Evolutionary conservation across 2,888 invertebrate genomes (phyloP).

Genomic region (Orchestes rusci): DNA sequence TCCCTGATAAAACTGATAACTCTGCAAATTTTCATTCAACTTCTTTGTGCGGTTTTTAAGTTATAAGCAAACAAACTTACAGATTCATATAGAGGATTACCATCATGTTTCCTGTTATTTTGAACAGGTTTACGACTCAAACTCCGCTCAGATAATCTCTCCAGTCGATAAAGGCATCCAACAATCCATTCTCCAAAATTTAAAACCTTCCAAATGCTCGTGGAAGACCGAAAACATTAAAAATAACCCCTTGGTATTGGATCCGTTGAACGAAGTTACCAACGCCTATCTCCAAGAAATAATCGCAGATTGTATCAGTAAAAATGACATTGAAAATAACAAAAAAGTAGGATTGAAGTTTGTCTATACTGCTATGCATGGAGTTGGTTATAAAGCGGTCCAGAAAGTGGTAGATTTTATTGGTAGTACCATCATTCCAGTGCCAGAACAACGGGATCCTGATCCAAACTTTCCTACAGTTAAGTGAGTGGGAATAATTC

Average conservation of each 20-base stretch:
- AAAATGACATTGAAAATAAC: constrained; percentile 49
- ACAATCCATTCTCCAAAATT: constrained; percentile 63
- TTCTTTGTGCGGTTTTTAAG: too few species aligned
- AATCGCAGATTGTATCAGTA: constrained; percentile 50
- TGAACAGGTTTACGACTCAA: constrained; percentile 87
- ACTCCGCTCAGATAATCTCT: constrained; percentile 90
- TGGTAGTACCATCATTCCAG: constrained; percentile 64
- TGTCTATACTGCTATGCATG: constrained; percentile 97
- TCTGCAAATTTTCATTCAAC: too few species aligned
- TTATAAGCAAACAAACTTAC: too few species aligned
- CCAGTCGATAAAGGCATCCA: constrained; percentile 89
- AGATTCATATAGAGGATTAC: too few species aligned
- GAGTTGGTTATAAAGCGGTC: constrained; percentile 82
- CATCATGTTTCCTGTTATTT: too few species aligned
- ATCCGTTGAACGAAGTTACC: constrained; percentile 66
- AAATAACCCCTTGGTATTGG: constrained; percentile 48
- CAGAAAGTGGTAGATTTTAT: constrained; percentile 65
- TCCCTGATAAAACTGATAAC: too few species aligned
- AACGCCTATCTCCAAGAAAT: constrained; percentile 57
- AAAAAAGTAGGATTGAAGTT: constrained; percentile 51
- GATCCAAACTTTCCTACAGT: constrained; percentile 98
- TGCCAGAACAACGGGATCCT: constrained; percentile 73
- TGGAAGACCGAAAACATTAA: constrained; percentile 66
- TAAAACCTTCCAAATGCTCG: constrained; percentile 67
- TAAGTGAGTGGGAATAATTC: constrained; percentile 43